These are phyloP conservation scores for Cheilosia vernalis DNA, from an alignment of 2,888 invertebrate genomes.

Conservation along the genomic window DNA sequence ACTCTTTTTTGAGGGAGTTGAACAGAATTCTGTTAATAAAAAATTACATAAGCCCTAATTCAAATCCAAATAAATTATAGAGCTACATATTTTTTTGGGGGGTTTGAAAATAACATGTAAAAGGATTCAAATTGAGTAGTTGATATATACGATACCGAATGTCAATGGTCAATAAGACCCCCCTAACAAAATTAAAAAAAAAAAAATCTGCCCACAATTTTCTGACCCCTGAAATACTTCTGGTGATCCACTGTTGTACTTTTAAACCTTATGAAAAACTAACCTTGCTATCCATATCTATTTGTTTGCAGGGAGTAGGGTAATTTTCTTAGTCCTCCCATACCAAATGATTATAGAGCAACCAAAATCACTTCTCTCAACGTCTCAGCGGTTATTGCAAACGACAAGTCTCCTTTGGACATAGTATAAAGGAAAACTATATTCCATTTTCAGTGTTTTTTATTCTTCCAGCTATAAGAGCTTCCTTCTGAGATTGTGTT, in stretches of 20 bases:
- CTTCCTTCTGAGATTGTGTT: constrained; percentile 62
- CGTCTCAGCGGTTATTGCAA: constrained; percentile 24
- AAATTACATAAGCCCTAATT: too few species aligned
- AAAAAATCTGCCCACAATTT: too few species aligned
- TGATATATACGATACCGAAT: too few species aligned
- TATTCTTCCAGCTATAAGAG: constrained; percentile 46
- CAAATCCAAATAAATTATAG: too few species aligned
- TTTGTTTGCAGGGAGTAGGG: constrained; percentile 17
- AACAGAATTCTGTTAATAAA: too few species aligned
- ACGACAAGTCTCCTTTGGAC: constrained; percentile 5
- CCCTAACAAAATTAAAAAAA: too few species aligned
- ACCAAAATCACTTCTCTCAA: constrained; percentile 40
- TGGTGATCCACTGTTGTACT: neutral
- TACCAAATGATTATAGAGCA: constrained; percentile 39
- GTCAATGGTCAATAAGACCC: too few species aligned
- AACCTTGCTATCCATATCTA: constrained; percentile 19
- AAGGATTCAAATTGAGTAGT: too few species aligned
- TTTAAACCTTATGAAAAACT: neutral
- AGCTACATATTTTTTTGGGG: too few species aligned
- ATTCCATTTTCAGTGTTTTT: constrained; percentile 48
- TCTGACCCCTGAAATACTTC: neutral
- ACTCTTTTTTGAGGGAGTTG: too few species aligned
- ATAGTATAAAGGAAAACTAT: constrained; percentile 45
- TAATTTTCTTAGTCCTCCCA: constrained; percentile 10
- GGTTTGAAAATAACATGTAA: too few species aligned